A percentile compares a stretch with the other conserved stretches of the same genome.
phyloP scores from a whole-genome alignment of 2,113 vertebrate species.

The Oreotrochilus melanogaster region DNA sequence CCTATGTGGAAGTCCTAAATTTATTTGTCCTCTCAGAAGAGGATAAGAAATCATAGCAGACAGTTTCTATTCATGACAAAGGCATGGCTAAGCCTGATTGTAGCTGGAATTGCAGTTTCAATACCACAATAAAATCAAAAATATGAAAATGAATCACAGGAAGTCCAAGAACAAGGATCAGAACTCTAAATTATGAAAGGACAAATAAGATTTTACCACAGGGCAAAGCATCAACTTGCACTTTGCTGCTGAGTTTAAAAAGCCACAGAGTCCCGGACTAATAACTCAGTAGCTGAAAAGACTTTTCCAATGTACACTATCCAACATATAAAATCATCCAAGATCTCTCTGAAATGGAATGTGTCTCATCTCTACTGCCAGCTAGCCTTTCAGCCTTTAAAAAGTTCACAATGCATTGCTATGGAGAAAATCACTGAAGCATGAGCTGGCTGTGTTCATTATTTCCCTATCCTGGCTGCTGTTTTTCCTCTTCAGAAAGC shows the following conservation, averaged over 20 bases:
- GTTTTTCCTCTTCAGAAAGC: neutral
- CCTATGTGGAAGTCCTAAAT: neutral
- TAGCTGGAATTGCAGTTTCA: neutral
- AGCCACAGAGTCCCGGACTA: neutral
- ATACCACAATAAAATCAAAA: neutral
- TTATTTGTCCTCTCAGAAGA: neutral
- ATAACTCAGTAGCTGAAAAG: neutral
- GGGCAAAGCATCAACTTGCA: neutral
- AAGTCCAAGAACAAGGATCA: slow-evolving; percentile 3
- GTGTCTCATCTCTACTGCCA: slow-evolving; percentile 37
- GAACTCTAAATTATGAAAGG: neutral
- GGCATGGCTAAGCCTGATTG: neutral
- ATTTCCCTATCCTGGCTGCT: neutral
- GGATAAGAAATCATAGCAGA: neutral
- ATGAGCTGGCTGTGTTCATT: neutral
- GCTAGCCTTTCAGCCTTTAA: slow-evolving; percentile 16
- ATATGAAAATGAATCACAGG: slow-evolving; percentile 7
- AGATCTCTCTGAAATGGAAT: slow-evolving; percentile 19
- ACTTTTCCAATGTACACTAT: neutral
- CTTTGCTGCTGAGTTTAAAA: neutral
- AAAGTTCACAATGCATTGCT: neutral
- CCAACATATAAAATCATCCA: neutral
- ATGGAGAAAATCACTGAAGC: slow-evolving; percentile 7
- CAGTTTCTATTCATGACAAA: neutral
- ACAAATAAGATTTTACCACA: slow-evolving; percentile 25